Conservation (phyloP, 1,140 invertebrate genomes). For the Teleopsis dalmanni region DNA sequence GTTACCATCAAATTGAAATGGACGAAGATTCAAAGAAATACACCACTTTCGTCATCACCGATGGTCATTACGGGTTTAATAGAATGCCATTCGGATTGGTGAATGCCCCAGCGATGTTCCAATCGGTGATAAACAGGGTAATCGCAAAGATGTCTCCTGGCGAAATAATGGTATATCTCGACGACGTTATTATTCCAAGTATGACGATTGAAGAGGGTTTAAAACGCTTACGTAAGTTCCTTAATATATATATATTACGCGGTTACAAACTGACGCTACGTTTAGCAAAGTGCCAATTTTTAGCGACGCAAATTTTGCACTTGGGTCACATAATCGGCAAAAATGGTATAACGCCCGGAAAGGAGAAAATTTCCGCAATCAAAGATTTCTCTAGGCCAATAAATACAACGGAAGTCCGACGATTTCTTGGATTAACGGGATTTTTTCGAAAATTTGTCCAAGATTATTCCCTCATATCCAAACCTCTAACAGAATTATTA, state of each 20-base stretch:
- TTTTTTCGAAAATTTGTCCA: conserved; percentile 12
- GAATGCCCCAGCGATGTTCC: conserved; percentile 39
- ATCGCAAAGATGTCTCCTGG: not conserved
- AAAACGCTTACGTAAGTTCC: not conserved
- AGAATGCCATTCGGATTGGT: conserved; percentile 24
- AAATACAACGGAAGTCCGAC: conserved; percentile 19
- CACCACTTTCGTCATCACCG: conserved; percentile 41
- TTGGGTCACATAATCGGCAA: conserved; percentile 16
- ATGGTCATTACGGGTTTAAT: conserved; percentile 24
- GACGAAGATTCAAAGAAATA: conserved; percentile 30
- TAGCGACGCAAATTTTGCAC: conserved; percentile 1
- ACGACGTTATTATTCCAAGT: conserved; percentile 15
- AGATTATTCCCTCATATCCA: not conserved
- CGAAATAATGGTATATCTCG: conserved; percentile 18
- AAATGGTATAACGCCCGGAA: conserved; percentile 23
- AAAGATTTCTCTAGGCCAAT: conserved; percentile 24
- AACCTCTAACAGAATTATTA: not conserved
- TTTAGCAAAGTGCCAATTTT: conserved; percentile 7
- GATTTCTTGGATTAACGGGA: conserved; percentile 22
- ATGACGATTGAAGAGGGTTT: not conserved
- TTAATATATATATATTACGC: not conserved
- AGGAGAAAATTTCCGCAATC: conserved; percentile 21
- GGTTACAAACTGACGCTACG: not conserved
- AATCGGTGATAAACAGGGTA: conserved; percentile 35
- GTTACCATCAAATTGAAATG: too few species aligned